Base-by-base conservation (phyloP, 2,113 vertebrate species). In the Melanostigma gelatinosum region DNA sequence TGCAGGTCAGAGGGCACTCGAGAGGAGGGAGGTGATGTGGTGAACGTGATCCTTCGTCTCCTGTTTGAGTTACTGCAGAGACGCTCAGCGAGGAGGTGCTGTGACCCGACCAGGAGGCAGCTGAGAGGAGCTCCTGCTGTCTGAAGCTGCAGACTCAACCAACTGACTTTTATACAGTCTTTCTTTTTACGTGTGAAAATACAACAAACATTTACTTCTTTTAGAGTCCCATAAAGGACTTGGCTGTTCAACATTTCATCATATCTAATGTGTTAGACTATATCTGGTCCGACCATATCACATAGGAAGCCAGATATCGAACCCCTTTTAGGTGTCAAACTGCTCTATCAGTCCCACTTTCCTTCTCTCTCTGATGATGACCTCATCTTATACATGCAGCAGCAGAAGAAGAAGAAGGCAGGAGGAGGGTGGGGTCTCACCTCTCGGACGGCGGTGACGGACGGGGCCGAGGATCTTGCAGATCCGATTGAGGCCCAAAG, bases 401-500 rank as follows among this genome's bases (percentile, higher is more conserved):
- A n/a, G 55, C 32, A 15, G 46, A 3, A 24, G 63, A 40, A 65
- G 60, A 46, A 55, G 77, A n/a, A 12, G 69, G 11, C 16, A 15
- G 63, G 54, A 12, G 50, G 60, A 50, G 75, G 72, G 74, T 6
- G 85, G 44, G 73, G 77, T n/a, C 15, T 4, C 50, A 12, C 42
- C 74, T 68, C 77, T 18, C 48, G 24, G 72, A 46, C 64, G 34
- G 70, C 64, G 34, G 66, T 79, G 84, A 79, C n/a, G 48, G 81
- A 71, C 78, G n/a, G 67, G 67, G 36, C 57, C 13, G 67, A 79
- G 86, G 79, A 72, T 54, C 85, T 55, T n/a, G 46, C 52, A 74
- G 84, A 89, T 91, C 91, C 75, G 87, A 92, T 88, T 87, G 88
- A 87, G 86, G 57, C 70, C 79, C 73, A 58, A 84, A 76, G 75